phyloP scores from a whole-genome alignment of 2,888 invertebrate genomes.

The Eulithis prunata region DNA sequence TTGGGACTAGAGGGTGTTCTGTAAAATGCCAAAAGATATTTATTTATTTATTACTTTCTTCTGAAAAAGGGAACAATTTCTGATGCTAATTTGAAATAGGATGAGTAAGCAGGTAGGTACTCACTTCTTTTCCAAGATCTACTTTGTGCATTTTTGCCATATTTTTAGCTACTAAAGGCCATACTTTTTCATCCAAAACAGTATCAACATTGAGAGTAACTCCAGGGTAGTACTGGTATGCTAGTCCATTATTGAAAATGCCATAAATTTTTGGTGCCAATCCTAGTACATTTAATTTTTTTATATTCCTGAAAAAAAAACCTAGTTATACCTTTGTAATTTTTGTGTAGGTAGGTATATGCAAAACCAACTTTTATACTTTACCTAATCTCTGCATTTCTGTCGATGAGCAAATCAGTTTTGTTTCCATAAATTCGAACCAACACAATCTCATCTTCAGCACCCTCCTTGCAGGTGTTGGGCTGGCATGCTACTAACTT shows the following conservation, averaged over 20 bases:
- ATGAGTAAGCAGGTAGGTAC: slow-evolving; percentile 31
- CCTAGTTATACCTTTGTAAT: neutral
- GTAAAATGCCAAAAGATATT: too few species aligned
- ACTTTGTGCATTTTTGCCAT: slow-evolving; percentile 93
- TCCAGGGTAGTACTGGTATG: slow-evolving; percentile 95
- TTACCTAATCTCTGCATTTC: slow-evolving; percentile 91
- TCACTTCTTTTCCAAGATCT: slow-evolving; percentile 67
- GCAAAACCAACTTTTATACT: neutral
- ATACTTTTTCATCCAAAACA: slow-evolving; percentile 87
- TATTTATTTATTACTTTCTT: too few species aligned
- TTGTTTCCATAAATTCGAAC: slow-evolving; percentile 96
- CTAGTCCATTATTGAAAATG: slow-evolving; percentile 96
- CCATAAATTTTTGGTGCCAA: slow-evolving; percentile 95
- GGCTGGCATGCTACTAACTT: slow-evolving; percentile 92
- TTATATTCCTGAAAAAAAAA: slow-evolving; percentile 65
- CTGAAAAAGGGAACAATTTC: too few species aligned
- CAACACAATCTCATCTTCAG: slow-evolving; percentile 87
- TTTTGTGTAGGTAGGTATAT: neutral
- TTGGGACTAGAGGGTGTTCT: too few species aligned
- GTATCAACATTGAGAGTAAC: slow-evolving; percentile 87
- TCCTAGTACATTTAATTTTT: slow-evolving; percentile 85
- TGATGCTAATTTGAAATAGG: too few species aligned
- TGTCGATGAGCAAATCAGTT: slow-evolving; percentile 96
- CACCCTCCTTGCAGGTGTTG: slow-evolving; percentile 44
- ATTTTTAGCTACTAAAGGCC: slow-evolving; percentile 89